Conservation (phyloP, 2,797 vertebrate species). For the Enteromius radiatus region DNA sequence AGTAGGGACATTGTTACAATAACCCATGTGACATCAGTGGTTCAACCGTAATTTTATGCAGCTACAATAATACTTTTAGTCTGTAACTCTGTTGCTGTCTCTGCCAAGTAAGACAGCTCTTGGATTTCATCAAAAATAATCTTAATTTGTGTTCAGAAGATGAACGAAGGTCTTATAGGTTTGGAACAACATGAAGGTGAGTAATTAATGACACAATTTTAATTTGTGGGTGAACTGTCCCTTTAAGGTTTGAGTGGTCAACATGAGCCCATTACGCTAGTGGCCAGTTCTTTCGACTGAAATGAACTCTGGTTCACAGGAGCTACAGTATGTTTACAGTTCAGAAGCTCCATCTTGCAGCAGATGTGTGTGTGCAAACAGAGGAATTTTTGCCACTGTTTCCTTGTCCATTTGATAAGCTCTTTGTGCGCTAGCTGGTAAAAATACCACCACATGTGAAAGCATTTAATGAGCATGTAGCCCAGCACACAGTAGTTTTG, state of each 20-base stretch:
- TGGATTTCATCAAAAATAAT: no score
- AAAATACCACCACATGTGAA: neutral
- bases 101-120: no score
- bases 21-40: neutral
- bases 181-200: neutral
- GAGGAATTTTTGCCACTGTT: neutral
- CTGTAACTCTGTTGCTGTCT: neutral
- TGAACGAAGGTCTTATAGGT: neutral
- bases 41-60: neutral
- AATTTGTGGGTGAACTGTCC: neutral
- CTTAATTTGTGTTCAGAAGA: neutral
- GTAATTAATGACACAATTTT: neutral
- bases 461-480: neutral
- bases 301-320: neutral
- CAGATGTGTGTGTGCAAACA: neutral
- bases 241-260: neutral
- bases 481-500: neutral
- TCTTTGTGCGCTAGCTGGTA: neutral
- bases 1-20: neutral
- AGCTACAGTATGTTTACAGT: neutral
- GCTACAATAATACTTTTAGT: neutral
- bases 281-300: neutral
- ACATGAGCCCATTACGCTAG: neutral
- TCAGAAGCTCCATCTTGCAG: neutral
- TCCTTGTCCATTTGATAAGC: neutral